Conservation (phyloP, 2,888 invertebrate genomes). For the Noctua janthe region DNA sequence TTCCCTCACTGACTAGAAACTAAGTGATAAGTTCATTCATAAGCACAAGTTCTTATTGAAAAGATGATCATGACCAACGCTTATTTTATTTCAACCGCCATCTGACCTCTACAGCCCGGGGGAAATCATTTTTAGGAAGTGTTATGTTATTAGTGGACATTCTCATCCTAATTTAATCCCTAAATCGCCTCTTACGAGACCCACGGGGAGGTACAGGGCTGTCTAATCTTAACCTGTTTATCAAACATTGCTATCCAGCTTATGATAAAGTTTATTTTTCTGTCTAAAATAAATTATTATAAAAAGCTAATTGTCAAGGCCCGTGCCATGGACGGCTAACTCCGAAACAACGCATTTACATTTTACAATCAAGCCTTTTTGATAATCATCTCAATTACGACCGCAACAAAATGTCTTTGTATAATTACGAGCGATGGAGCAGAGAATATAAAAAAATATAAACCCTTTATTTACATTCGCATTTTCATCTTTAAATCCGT, state of each 20-base stretch:
- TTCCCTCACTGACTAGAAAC: neutral
- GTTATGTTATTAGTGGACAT: constrained; percentile 41
- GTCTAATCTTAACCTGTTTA: constrained; percentile 6
- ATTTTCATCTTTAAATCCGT: constrained; percentile 55
- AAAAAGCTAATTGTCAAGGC: constrained; percentile 50
- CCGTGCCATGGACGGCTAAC: constrained; percentile 29
- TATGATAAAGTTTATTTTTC: constrained; percentile 21
- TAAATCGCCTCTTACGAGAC: constrained; percentile 45
- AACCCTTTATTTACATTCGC: constrained; percentile 52
- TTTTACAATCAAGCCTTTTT: constrained; percentile 67
- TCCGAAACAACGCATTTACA: constrained; percentile 60
- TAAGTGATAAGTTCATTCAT: neutral
- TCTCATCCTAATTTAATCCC: constrained; percentile 44
- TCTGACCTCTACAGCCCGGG: constrained; percentile 22
- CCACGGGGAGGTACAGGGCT: constrained; percentile 30
- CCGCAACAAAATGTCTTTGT: constrained; percentile 64
- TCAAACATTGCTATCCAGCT: constrained; percentile 12
- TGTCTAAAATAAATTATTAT: constrained; percentile 36
- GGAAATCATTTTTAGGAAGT: constrained; percentile 46
- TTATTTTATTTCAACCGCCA: constrained; percentile 18
- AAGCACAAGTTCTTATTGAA: neutral
- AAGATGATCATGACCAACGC: neutral
- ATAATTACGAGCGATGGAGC: constrained; percentile 60
- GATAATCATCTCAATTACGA: constrained; percentile 66
- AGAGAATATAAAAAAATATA: constrained; percentile 53